Percentiles rank a stretch among this genome's conserved stretches.
phyloP scores from a whole-genome alignment of 2,113 vertebrate species.

The Syngnathus floridae region DNA sequence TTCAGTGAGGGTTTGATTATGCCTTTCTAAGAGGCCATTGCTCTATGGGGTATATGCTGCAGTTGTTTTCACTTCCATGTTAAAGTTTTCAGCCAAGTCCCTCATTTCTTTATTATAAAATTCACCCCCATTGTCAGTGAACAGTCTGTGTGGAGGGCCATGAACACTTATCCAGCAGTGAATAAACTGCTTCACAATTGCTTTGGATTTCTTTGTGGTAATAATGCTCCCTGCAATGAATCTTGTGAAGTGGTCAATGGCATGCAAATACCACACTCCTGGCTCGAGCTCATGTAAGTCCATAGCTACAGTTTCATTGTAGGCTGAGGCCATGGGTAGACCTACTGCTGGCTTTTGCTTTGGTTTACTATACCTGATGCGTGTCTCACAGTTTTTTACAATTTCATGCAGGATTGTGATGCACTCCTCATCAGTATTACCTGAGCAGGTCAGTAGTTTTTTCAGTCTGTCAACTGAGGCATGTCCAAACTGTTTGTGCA shows the following conservation, averaged over 20 bases:
- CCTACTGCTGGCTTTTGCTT: too few relatives aligned
- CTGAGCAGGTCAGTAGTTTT: neutral
- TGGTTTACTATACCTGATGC: too few relatives aligned
- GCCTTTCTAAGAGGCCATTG: neutral
- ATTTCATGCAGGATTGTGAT: neutral
- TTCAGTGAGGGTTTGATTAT: too few relatives aligned
- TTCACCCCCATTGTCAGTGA: conserved; percentile 4
- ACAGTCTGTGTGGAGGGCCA: neutral
- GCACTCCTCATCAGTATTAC: conserved; percentile 11
- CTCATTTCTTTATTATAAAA: conserved; percentile 8
- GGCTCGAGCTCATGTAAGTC: too few relatives aligned
- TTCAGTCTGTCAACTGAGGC: conserved; percentile 6
- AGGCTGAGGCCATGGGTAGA: too few relatives aligned
- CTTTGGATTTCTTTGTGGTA: conserved; percentile 14
- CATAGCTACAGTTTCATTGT: too few relatives aligned
- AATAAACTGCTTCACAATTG: conserved; percentile 27
- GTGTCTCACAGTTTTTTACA: conserved; percentile 4
- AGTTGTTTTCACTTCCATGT: too few relatives aligned
- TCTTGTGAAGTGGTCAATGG: too few relatives aligned
- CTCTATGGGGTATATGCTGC: conserved; percentile 7
- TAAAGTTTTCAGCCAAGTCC: conserved; percentile 14
- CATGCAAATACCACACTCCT: too few relatives aligned
- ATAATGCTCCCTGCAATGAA: conserved; percentile 3
- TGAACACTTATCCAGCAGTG: conserved; percentile 18
- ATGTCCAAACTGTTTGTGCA: conserved; percentile 20